phyloP scores from a whole-genome alignment of 2,888 invertebrate genomes.

The Synergus laeviventris region DNA sequence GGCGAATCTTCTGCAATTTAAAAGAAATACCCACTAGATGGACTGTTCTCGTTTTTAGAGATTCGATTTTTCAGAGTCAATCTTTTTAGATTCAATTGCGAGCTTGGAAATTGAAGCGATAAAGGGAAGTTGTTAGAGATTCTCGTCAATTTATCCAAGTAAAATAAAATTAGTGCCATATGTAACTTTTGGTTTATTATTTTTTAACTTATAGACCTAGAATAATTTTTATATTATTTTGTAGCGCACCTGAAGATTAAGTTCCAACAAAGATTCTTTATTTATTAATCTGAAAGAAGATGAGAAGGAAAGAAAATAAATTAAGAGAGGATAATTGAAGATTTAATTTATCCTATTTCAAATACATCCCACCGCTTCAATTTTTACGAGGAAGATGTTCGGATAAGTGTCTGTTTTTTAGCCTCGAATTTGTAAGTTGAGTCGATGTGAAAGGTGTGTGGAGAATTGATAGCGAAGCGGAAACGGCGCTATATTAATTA shows the following conservation, averaged over 20 bases:
- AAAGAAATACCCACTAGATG: not conserved
- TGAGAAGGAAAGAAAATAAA: not conserved
- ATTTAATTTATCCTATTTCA: not conserved
- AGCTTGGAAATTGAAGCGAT: constrained; percentile 34
- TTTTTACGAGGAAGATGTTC: not conserved
- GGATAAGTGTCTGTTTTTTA: not conserved
- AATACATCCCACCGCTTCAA: constrained; percentile 34
- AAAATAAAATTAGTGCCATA: constrained; percentile 39
- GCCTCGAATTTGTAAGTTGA: constrained; percentile 2
- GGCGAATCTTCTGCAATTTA: constrained; percentile 52
- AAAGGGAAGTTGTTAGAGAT: not conserved
- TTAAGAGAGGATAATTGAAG: not conserved
- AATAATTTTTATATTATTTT: constrained; percentile 27
- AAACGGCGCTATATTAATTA: constrained; percentile 33
- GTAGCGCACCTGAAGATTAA: constrained; percentile 8
- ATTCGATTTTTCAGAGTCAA: not conserved
- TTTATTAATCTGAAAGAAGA: not conserved
- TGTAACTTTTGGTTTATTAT: constrained; percentile 12
- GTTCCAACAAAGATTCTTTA: constrained; percentile 8
- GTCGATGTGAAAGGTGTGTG: constrained; percentile 22
- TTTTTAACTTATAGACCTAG: constrained; percentile 23
- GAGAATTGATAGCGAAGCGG: not conserved
- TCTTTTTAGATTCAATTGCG: not conserved
- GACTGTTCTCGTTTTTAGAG: constrained; percentile 22
- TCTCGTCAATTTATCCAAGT: constrained; percentile 1